Evolutionary conservation across 2,113 vertebrate species (phyloP), one percentile per base, ranked within the genome.

Genomic region (Colossoma macropomum): DNA sequence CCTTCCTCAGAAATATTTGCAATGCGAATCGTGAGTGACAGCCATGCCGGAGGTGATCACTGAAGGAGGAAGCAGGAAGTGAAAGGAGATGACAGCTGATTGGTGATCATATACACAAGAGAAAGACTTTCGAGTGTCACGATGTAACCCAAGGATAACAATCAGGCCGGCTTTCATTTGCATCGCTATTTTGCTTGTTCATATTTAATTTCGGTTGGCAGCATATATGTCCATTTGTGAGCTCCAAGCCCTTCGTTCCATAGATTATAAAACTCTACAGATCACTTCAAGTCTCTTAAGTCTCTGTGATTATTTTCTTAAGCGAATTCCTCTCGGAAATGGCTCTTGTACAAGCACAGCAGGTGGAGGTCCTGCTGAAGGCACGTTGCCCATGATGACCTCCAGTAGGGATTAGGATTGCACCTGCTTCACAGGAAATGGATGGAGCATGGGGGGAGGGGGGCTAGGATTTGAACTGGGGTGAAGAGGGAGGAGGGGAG

Each of bases 361-460:
- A 87, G 85, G 85, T 87, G 85, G 85, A 84, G 82, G 85, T 84
- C 78, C 81, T 74, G 82, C 82, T 68, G 62, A 75, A 73, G 80
- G 85, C 85, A 78, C 34, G 60, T 74, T 81, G 82, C 82, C 59
- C 79, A 87, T n/a, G 32, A 54, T 87, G 83, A 84, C 82, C 86
- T 71, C 16, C 77, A 77, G 69, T 63, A 84, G 75, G 79, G 85
- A 84, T 83, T 87, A 84, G 74, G 56, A 32, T 73, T 85, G 86
- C 88, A 89, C 88, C 88, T 89, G 88, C 80, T 86, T 66, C 38
- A 75, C 60, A 86, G 80, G 82, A 84, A 84, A 82, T 82, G 78
- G 82, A 80, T 63, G 85, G 62, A 63, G 68, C 66, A 32, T 11
- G 81, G 66, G 21, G 56, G 78, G 68, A 75, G 28, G 56, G 78